Evolutionary conservation across 2,113 vertebrate species (phyloP).

Genomic region (Xiphophorus maculatus): DNA sequence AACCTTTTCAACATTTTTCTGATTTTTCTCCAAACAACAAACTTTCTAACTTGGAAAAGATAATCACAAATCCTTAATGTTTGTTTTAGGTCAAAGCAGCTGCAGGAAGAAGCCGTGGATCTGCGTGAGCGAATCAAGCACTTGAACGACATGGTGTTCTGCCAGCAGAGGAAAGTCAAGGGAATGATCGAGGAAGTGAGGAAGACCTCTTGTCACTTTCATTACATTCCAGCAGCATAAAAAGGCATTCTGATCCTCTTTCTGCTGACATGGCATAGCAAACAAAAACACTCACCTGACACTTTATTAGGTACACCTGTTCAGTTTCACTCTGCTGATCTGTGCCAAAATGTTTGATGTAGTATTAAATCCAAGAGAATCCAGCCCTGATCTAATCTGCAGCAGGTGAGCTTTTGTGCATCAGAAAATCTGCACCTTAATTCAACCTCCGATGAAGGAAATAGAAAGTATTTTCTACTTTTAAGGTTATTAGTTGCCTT

Average conservation of each 20-base stretch:
- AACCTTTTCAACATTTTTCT: background rate
- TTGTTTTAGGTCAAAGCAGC: conserved; percentile 82
- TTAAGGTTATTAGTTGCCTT: background rate
- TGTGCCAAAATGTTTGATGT: background rate
- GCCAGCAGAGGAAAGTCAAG: conserved; percentile 98
- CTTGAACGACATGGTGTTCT: conserved; percentile 97
- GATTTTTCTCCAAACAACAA: no score
- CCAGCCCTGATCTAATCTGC: background rate
- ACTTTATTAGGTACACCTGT: background rate
- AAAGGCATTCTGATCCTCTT: background rate
- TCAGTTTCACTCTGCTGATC: background rate
- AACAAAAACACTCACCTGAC: background rate
- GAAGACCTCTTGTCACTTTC: conserved; percentile 11
- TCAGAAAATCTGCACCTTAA: background rate
- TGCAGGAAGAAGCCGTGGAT: conserved; percentile 85
- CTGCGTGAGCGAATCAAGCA: conserved; percentile 93
- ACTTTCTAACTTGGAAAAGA: no score
- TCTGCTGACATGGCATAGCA: background rate
- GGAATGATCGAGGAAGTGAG: conserved; percentile 98
- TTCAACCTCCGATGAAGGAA: background rate
- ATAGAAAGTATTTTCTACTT: background rate
- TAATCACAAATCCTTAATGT: background rate
- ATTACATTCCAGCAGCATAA: background rate
- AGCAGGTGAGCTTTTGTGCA: background rate
- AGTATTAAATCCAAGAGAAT: background rate